Evolutionary conservation across 2,113 vertebrate genomes (phyloP).

Genomic region (Toxotes chatareus): DNA sequence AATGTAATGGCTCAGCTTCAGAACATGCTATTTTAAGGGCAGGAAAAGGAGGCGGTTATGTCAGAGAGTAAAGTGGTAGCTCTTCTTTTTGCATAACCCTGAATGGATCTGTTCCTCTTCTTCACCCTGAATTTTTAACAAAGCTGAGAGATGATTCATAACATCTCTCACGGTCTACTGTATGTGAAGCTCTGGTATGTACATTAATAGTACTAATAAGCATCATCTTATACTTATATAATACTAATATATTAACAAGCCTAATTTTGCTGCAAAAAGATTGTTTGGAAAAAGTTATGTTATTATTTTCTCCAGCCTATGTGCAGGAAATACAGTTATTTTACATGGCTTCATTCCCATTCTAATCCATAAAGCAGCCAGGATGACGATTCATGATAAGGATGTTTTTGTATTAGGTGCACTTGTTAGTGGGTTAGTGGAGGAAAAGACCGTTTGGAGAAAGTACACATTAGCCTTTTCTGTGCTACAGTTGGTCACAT

Average conservation of each 20-base stretch:
- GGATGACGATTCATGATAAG: neutral
- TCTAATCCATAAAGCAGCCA: neutral
- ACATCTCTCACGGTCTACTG: no score
- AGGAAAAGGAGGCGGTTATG: neutral
- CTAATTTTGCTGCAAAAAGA: neutral
- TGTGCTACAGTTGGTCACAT: neutral
- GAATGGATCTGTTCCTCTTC: no score
- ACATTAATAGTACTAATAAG: neutral
- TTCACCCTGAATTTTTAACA: no score
- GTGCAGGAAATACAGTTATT: neutral
- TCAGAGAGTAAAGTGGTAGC: no score
- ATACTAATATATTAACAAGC: neutral
- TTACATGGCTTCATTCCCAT: neutral
- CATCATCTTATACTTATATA: neutral
- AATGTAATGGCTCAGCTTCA: no score
- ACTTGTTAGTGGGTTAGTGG: neutral
- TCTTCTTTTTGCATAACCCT: no score
- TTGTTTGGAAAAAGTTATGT: no score
- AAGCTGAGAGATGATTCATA: no score
- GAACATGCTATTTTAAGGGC: no score
- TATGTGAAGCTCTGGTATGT: no score
- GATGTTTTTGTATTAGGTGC: neutral
- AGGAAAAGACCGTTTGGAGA: neutral
- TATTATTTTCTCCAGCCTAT: neutral
- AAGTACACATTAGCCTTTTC: neutral